These are phyloP conservation scores for Calidris pygmaea DNA, from an alignment of 2,113 vertebrate species.

Conservation along the genomic window DNA sequence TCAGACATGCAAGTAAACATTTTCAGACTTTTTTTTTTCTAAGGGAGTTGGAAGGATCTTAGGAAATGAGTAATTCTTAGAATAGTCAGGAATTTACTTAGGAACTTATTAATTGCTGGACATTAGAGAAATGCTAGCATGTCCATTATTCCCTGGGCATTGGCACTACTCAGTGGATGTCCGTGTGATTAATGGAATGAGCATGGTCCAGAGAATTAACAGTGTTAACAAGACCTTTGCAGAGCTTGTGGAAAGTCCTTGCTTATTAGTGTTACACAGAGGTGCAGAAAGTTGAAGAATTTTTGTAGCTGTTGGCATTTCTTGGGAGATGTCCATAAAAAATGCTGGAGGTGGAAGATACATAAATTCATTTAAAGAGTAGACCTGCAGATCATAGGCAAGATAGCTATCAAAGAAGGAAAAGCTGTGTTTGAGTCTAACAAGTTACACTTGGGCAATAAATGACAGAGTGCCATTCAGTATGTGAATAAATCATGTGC, in stretches of 20 bases:
- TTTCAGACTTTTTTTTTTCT: not conserved
- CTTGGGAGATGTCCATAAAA: not conserved
- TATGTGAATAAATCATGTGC: not conserved
- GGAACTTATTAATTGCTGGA: not conserved
- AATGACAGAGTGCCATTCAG: not conserved
- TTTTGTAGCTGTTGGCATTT: not conserved
- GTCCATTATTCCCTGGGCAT: not conserved
- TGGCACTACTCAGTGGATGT: not conserved
- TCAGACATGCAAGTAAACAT: not conserved
- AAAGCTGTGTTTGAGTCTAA: not conserved
- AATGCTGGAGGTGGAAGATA: not conserved
- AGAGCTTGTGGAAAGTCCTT: not conserved
- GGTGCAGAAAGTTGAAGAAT: not conserved
- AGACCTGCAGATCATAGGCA: not conserved
- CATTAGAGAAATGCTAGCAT: not conserved
- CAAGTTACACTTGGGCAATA: not conserved
- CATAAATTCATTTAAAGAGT: not conserved
- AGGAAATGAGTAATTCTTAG: constrained; percentile 40
- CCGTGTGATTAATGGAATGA: not conserved
- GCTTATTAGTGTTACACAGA: not conserved
- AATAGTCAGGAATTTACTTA: constrained; percentile 6
- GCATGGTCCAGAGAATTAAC: not conserved
- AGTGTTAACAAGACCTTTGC: not conserved
- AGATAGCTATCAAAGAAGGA: not conserved
- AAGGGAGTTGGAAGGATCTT: not conserved